Base-by-base conservation (phyloP, 2,888 invertebrate species). In the Himalopsyche tibetana region DNA sequence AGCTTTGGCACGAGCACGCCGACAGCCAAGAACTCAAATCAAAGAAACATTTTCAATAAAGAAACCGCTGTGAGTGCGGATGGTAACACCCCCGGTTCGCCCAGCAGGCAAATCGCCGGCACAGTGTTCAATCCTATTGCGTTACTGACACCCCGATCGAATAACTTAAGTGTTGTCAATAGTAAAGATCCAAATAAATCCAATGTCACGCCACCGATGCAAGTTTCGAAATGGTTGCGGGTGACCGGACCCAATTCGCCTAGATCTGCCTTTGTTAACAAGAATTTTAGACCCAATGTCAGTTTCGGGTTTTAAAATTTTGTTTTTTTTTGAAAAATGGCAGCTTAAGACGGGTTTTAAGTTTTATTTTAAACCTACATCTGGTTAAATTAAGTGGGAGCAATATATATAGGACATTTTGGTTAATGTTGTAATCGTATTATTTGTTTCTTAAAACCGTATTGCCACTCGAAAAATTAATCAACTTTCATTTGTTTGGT, bases 201-300 rank as follows among this genome's bases (percentile, higher is more conserved):
- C 38, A 82, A 45, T 38, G 82, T 69, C 5, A 88, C 87, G 17
- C 88, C 89, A 15, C 80, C 36, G 85, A 88, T 87, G 3, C 91
- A 93, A 92, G 91, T 93, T 0, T 93, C 93, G 2, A 92, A 91
- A 83, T 95, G 95, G 94, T 90, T 94, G 5, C 91, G 94, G 42
- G 93, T 95, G 85, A 95, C 94, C 0, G 95, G 95, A 4, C 92
- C 93, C 3, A 94, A 94, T 90, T 94, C 94, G 0, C 95, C 95
- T 5, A 91, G 93, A 8, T 91, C 92, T 0, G 91, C 92, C 63
- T 89, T 91, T 11, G 91, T 91, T 0, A 89, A 91, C 45, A 92
- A 91, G 86, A 91, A 91, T 88, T 90, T 92, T 40, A 90, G 91
- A 83, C 92, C 93, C 86, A 93, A 93, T 89, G 92, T 92, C 38